A percentile compares a stretch with the other conserved stretches of the same genome.
These are phyloP conservation scores for Sarcophaga subvicina DNA, from an alignment of 2,888 invertebrate species.

Conservation along the genomic window DNA sequence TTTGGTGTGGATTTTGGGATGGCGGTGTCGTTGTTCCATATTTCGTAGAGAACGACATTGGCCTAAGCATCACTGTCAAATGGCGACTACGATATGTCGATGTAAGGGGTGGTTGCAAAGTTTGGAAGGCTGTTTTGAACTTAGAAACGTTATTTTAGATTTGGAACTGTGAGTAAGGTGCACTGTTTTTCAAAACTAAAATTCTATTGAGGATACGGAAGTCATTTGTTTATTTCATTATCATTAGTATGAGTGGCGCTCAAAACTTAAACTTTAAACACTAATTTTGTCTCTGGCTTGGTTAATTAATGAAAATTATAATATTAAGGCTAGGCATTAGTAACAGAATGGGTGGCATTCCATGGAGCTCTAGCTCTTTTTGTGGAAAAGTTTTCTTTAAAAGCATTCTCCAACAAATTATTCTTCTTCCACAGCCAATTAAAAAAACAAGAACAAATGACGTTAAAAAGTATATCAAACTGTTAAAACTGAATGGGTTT, in stretches of 20 bases:
- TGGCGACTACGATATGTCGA: no score
- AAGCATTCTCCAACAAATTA: neutral
- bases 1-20: no score
- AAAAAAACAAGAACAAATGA: conserved; percentile 10
- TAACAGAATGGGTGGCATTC: neutral
- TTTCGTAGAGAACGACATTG: no score
- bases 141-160: no score
- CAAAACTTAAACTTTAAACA: neutral
- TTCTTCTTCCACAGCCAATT: no score
- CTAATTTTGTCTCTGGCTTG: conserved; percentile 41
- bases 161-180: no score
- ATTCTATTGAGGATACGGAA: neutral
- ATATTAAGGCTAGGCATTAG: conserved; percentile 16
- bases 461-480: conserved; percentile 9
- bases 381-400: neutral
- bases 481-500: conserved; percentile 18
- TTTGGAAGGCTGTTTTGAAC: no score
- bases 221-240: conserved; percentile 51
- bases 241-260: conserved; percentile 20
- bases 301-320: conserved; percentile 57
- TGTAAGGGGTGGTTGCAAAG: no score
- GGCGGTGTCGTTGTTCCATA: no score
- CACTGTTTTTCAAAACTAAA: no score
- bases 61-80: no score
- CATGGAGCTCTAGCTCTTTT: neutral